Evolutionary conservation across 2,113 vertebrate genomes (phyloP).

Genomic region (Lophotis ruficrista): DNA sequence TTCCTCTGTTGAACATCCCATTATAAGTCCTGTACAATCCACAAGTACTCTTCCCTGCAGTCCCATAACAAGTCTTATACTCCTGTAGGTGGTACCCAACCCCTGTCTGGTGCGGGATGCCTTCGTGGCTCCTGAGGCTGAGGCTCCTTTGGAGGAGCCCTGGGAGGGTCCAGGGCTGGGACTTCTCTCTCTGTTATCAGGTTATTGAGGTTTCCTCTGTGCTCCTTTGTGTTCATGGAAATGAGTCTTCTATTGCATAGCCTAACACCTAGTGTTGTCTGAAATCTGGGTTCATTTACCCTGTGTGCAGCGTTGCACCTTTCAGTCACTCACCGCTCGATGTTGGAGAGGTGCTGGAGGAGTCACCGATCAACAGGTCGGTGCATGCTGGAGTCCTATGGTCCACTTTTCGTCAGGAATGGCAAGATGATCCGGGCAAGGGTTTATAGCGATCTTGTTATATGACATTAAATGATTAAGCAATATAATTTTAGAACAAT

Average conservation of each 20-base stretch:
- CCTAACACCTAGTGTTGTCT: neutral
- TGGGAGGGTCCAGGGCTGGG: neutral
- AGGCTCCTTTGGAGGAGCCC: neutral
- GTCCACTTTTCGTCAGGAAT: too few species aligned
- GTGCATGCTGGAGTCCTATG: too few species aligned
- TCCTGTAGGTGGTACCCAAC: rapidly evolving
- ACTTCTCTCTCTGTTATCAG: neutral
- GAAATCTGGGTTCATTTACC: too few species aligned
- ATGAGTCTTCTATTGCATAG: neutral
- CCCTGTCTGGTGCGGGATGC: neutral
- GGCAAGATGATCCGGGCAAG: too few species aligned
- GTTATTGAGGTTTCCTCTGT: neutral
- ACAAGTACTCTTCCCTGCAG: neutral
- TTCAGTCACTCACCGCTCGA: too few species aligned
- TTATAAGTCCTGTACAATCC: neutral
- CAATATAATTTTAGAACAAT: too few species aligned
- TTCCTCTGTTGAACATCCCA: neutral
- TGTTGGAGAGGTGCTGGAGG: too few species aligned
- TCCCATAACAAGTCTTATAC: neutral
- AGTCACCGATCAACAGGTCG: too few species aligned
- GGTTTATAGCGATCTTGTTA: too few species aligned
- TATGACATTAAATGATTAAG: too few species aligned
- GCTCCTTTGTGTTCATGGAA: neutral
- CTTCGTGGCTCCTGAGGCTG: neutral
- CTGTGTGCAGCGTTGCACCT: too few species aligned